Conservation (phyloP, 2,113 vertebrate species). For the Rhinolophus sinicus region DNA sequence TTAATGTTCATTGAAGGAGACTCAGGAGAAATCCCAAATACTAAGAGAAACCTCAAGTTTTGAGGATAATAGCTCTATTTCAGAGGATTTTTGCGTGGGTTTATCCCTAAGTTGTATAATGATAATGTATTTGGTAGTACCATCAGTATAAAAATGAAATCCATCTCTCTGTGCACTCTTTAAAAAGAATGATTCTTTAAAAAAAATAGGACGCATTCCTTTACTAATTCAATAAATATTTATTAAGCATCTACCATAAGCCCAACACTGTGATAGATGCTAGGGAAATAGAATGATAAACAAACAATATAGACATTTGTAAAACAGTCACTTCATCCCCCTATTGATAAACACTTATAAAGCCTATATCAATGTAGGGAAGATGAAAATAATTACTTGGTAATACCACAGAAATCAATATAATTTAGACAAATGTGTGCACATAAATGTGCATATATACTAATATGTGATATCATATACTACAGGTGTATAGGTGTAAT, state of each 20-base stretch:
- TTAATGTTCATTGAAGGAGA: neutral
- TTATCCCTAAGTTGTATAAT: neutral
- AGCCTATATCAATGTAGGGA: neutral
- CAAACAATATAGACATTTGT: neutral
- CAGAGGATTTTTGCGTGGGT: neutral
- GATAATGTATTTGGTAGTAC: neutral
- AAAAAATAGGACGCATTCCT: neutral
- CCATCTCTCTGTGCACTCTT: neutral
- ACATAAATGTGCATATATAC: neutral
- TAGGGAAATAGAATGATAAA: neutral
- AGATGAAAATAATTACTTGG: neutral
- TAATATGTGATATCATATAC: neutral
- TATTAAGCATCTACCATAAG: conserved; percentile 4
- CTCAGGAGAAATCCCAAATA: neutral
- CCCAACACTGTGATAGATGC: neutral
- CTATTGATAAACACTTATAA: conserved; percentile 31
- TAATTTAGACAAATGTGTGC: conserved; percentile 1
- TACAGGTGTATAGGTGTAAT: neutral
- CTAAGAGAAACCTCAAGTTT: neutral
- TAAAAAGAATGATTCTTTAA: neutral
- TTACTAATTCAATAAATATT: conserved; percentile 37
- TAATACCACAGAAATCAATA: neutral
- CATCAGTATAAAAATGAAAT: conserved; percentile 38
- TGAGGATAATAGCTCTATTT: neutral
- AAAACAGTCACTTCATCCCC: conserved; percentile 14